phyloP scores from a whole-genome alignment of 2,797 vertebrate genomes.

The Muraenolepis orangiensis region DNA sequence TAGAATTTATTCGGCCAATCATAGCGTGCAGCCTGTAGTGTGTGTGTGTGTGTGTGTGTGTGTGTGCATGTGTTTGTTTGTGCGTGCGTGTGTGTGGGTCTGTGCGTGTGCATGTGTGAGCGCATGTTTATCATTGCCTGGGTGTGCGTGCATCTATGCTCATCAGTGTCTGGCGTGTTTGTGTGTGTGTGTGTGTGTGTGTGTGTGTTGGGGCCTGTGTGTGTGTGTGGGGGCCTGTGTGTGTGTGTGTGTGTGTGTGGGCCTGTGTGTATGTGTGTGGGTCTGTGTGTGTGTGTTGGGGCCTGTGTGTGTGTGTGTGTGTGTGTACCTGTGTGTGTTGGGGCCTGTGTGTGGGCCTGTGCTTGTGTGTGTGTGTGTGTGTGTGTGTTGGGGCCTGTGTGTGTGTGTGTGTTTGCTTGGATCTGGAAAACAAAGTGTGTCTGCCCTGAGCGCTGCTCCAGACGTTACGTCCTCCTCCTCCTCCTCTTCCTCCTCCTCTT shows the following conservation, averaged over 20 bases:
- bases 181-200: not conserved
- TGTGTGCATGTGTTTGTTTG: not conserved
- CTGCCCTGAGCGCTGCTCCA: conserved; percentile 48
- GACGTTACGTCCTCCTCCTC: conserved; percentile 71
- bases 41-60: not conserved
- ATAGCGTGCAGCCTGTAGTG: not conserved
- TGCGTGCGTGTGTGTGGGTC: conserved; percentile 12
- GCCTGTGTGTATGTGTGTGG: conserved; percentile 3
- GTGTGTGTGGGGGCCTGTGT: not conserved
- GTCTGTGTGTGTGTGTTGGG: conserved; percentile 36
- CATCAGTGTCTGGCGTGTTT: conserved; percentile 24
- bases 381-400: too few relatives aligned
- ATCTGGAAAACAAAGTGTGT: conserved; percentile 60
- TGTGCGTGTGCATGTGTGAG: not conserved
- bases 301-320: conserved; percentile 16
- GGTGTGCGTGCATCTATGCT: conserved; percentile 17
- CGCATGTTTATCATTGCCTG: not conserved
- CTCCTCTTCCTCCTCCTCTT: conserved; percentile 60
- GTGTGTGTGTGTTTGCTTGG: not conserved
- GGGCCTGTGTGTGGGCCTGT: conserved; percentile 20
- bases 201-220: not conserved
- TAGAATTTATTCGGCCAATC: not conserved
- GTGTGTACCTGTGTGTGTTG: not conserved
- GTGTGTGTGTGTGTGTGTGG: not conserved
- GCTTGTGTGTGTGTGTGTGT: too few relatives aligned